Evolutionary conservation across 2,113 vertebrate genomes (phyloP).

Genomic region (Plotosus lineatus): DNA sequence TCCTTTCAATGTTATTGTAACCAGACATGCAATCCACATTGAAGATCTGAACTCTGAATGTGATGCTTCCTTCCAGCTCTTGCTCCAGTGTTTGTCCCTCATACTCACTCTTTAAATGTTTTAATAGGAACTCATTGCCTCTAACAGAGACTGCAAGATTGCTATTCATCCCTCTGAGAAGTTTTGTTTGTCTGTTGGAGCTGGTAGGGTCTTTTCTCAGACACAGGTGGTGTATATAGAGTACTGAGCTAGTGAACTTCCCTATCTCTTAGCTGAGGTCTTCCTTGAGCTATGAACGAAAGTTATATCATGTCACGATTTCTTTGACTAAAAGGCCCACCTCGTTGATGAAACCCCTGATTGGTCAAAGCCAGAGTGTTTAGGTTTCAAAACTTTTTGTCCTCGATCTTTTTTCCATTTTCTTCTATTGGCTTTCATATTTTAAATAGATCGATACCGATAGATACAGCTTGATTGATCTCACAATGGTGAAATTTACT

Average conservation of each 20-base stretch:
- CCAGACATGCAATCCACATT: neutral
- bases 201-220: neutral
- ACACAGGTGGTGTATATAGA: slow-evolving; percentile 15
- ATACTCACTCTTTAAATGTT: neutral
- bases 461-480: no score
- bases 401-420: slow-evolving; percentile 58
- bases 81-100: slow-evolving; percentile 11
- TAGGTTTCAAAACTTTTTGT: slow-evolving; percentile 68
- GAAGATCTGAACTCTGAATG: neutral
- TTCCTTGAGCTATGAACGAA: slow-evolving; percentile 22
- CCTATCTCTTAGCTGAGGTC: neutral
- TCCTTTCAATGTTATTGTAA: neutral
- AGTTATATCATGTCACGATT: slow-evolving; percentile 75
- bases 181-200: slow-evolving; percentile 2
- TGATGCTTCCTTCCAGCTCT: neutral
- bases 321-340: slow-evolving; percentile 39
- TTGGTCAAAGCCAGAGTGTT: slow-evolving; percentile 60
- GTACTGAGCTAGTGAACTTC: neutral
- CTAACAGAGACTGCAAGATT: neutral
- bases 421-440: slow-evolving; percentile 12
- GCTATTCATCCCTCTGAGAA: neutral
- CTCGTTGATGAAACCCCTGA: slow-evolving; percentile 50
- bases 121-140: neutral
- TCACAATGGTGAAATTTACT: no score
- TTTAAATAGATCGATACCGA: neutral